Conservation (phyloP, 1,140 invertebrate genomes). For the Proctacanthus coquilletti region DNA sequence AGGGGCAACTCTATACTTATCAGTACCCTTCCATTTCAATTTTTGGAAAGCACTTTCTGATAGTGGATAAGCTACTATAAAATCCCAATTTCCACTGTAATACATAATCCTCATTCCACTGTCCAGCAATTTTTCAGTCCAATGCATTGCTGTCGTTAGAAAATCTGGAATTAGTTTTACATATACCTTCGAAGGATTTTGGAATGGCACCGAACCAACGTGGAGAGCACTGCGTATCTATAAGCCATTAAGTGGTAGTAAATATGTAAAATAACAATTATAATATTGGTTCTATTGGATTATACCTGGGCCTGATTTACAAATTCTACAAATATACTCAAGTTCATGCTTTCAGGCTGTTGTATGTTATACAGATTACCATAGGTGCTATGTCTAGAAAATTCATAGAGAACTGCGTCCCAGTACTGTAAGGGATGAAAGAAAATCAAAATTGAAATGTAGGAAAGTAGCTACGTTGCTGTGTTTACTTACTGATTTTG, state of each 20-base stretch:
- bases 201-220: slow-evolving; percentile 40
- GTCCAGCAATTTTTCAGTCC: slow-evolving; percentile 45
- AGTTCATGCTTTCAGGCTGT: slow-evolving; percentile 1
- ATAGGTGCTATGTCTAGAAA: slow-evolving; percentile 1
- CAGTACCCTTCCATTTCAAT: background rate
- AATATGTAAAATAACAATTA: slow-evolving; percentile 13
- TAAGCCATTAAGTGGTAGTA: slow-evolving; percentile 15
- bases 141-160: slow-evolving; percentile 59
- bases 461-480: too few species aligned
- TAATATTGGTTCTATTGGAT: background rate
- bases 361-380: slow-evolving; percentile 4
- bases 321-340: background rate
- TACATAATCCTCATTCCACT: slow-evolving; percentile 5
- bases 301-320: background rate
- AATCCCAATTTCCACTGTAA: slow-evolving; percentile 72
- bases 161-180: slow-evolving; percentile 53
- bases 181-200: slow-evolving; percentile 39
- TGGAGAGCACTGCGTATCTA: slow-evolving; percentile 35
- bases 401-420: slow-evolving; percentile 2
- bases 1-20: background rate
- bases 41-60: slow-evolving; percentile 36
- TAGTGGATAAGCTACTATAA: slow-evolving; percentile 66
- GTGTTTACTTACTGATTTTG: background rate
- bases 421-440: slow-evolving; percentile 5
- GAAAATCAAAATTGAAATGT: background rate